Conservation (phyloP, 1,140 invertebrate species). For the Limonius californicus region DNA sequence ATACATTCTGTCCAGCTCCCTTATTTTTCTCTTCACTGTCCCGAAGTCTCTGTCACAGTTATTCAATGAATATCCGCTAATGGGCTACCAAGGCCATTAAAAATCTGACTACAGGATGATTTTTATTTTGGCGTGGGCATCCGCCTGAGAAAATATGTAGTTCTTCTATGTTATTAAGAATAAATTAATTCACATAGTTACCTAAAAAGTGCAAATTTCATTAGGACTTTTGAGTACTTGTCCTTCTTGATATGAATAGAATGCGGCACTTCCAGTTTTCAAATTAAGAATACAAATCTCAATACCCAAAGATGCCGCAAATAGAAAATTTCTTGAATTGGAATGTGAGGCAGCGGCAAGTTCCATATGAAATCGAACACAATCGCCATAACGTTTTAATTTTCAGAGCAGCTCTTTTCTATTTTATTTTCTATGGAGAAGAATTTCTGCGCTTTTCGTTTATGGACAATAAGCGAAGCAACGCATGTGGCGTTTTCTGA, state of each 20-base stretch:
- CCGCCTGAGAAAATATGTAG: background rate
- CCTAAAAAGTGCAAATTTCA: background rate
- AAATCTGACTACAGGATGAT: too few species aligned
- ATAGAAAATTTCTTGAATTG: too few species aligned
- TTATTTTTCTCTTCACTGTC: background rate
- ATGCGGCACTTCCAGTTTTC: background rate
- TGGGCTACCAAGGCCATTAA: constrained; percentile 2
- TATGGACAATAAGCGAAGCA: too few species aligned
- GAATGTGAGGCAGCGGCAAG: too few species aligned
- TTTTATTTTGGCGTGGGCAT: too few species aligned
- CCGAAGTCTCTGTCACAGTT: constrained; percentile 1
- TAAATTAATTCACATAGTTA: background rate
- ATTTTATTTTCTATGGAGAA: too few species aligned
- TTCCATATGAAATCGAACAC: too few species aligned
- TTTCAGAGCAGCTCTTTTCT: too few species aligned
- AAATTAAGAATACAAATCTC: background rate
- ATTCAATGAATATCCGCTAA: background rate
- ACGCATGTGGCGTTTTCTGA: too few species aligned
- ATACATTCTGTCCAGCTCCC: background rate
- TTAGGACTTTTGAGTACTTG: background rate
- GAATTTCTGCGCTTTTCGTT: too few species aligned
- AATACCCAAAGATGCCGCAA: background rate
- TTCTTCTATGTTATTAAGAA: background rate
- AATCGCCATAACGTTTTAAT: too few species aligned
- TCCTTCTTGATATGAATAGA: background rate